Base-by-base conservation (phyloP, 2,797 vertebrate species). In the Heliangelus exortis region DNA sequence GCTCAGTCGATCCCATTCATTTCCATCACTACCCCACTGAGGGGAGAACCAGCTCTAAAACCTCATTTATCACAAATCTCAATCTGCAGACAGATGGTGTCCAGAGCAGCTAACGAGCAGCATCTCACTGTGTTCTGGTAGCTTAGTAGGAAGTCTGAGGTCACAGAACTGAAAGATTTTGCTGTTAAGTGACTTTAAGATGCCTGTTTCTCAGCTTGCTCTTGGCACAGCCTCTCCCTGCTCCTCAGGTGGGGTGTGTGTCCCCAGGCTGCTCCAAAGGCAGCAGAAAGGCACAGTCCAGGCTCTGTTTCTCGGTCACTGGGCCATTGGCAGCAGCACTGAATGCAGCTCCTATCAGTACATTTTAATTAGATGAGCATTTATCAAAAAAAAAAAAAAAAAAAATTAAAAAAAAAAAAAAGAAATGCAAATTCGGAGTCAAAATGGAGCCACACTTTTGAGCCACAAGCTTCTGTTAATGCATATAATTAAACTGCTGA, bases 401-500 rank as follows among this genome's bases (percentile, higher is more conserved):
- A 66, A 15, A 13, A n/a, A 15, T 36, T 36, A 41, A 41, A 26
- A 61, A 41, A 29, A 39, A 54, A 34, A 66, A 15, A 13, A 31
- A 15, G 15, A 75, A 47, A 93, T 92, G 95, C 76, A 96, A 78
- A 86, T 91, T 3, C 17, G 4, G 15, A 62, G 47, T 78, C 58
- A 36, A 84, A 93, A 66, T 0, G 25, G 62, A 89, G 57, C 51
- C 61, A 4, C 33, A 1, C 25, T 67, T 83, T 22, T 68, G 62
- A 90, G 84, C 68, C 85, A 45, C 47, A 6, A 65, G 92, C 93
- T 61, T 74, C 83, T 31, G 58, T 89, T 78, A 91, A 89, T 95
- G 89, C 83, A 29, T 84, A 41, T 86, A 90, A 93, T 90, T 89
- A 89, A 93, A 86, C 31, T 53, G 1, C 89, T 79, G 33, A 95